A percentile compares a stretch with the other conserved stretches of the same genome.
These are phyloP conservation scores for Aplysina aerophoba DNA, from an alignment of 37 sponge, comb jelly and placozoan genomes.

Conservation along the genomic window DNA sequence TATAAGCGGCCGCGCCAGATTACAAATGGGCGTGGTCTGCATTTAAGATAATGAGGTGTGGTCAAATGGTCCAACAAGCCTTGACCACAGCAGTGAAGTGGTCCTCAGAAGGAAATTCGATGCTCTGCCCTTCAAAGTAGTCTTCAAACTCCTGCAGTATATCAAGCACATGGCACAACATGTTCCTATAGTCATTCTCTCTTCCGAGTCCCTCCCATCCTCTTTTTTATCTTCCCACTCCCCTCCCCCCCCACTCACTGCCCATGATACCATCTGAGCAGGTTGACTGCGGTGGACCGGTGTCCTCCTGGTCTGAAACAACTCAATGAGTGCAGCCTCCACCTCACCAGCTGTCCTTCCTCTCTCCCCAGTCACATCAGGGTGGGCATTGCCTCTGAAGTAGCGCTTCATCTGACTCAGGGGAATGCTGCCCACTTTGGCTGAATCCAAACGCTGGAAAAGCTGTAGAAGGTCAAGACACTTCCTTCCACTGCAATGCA, in stretches of 20 bases:
- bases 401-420: constrained; percentile 34
- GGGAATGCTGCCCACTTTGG: constrained; percentile 39
- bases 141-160: constrained; percentile 65
- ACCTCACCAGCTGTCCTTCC: constrained; percentile 20
- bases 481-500: too few relatives aligned
- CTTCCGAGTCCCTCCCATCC: constrained; percentile 6
- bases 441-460: constrained; percentile 55
- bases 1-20: too few relatives aligned
- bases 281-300: neutral
- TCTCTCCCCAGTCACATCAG: constrained; percentile 27
- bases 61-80: too few relatives aligned
- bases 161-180: neutral
- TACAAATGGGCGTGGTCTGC: too few relatives aligned
- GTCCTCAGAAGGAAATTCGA: constrained; percentile 35
- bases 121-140: constrained; percentile 59
- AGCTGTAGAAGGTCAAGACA: constrained; percentile 26
- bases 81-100: neutral
- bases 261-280: neutral
- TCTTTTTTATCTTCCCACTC: too few relatives aligned
- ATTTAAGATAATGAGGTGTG: too few relatives aligned
- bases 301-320: constrained; percentile 5
- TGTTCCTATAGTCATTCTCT: neutral
- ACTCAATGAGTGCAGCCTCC: neutral
- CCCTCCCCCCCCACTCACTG: neutral
- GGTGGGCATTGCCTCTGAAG: constrained; percentile 38